Evolutionary conservation across 2,888 invertebrate species (phyloP).

Genomic region (Baccha elongata): DNA sequence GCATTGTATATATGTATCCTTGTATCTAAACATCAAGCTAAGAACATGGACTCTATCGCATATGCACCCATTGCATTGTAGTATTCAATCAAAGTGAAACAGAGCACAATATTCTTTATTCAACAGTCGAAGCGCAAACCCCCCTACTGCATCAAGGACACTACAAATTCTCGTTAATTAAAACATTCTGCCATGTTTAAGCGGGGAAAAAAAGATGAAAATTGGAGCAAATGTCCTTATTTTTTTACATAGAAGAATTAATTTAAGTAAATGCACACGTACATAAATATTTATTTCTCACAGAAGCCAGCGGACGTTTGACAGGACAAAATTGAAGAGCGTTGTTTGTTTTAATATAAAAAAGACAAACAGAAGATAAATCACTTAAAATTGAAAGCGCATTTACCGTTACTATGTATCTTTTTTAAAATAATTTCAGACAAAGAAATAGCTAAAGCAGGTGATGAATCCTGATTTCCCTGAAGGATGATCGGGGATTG

Average conservation of each 20-base stretch:
- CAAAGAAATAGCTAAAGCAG: slow-evolving; percentile 34
- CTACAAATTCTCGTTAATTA: slow-evolving; percentile 61
- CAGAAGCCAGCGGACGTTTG: neutral
- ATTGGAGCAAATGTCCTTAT: slow-evolving; percentile 5
- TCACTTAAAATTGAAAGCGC: slow-evolving; percentile 16
- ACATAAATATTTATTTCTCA: slow-evolving; percentile 7
- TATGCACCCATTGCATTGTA: slow-evolving; percentile 12
- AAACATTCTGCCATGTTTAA: slow-evolving; percentile 56
- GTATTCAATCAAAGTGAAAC: slow-evolving; percentile 52
- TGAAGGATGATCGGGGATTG: slow-evolving; percentile 47
- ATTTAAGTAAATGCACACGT: slow-evolving; percentile 51
- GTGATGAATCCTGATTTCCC: slow-evolving; percentile 55
- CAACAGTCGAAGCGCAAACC: slow-evolving; percentile 27
- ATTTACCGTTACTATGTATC: neutral
- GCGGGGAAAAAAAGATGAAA: neutral
- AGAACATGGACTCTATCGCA: neutral
- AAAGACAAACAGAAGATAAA: slow-evolving; percentile 10
- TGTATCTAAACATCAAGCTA: neutral
- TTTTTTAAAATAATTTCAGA: slow-evolving; percentile 1
- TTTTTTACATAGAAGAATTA: slow-evolving; percentile 15
- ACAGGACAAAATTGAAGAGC: neutral
- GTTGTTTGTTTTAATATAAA: neutral
- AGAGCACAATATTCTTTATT: slow-evolving; percentile 16
- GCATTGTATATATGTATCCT: neutral
- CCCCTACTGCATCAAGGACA: slow-evolving; percentile 46